Evolutionary conservation across 1,140 invertebrate genomes (phyloP), one percentile per base, ranked within the genome.

Genomic region (Physella acuta): DNA sequence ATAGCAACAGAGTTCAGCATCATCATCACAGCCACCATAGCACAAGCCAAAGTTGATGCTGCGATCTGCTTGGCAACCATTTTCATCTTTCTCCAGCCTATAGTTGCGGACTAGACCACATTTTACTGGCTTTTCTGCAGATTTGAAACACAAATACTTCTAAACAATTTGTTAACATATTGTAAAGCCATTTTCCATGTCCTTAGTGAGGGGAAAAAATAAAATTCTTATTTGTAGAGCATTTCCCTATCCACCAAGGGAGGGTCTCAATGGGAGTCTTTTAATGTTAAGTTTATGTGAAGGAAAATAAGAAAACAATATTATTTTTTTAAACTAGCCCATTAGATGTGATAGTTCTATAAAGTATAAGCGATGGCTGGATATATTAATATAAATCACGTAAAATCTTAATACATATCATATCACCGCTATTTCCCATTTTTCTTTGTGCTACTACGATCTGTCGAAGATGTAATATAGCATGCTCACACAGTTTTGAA

Each of bases 1-100:
- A 16, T 31, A 30, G 28, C 62, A 64, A 49, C 62, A 64, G 28
- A 1, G 39, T 1, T 28, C 28, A 30, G 11, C 52, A 2, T 20
- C 24, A 26, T 56, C 39, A 20, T 66, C 64, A 39, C 64, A 66
- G 31, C 31, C 52, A 16, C 64, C 64, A 39, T 66, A 52, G 39
- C 64, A 66, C n/a, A 26, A n/a, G 0, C 64, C 64, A 37, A 66
- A 37, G 51, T 55, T 39, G 24, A 56, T 52, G 52, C 26, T 55
- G 11, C n/a, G 2, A 33, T 66, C 64, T n/a, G 64, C 51, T 16
- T 16, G 1, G 20, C 64, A 66, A 3, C 52, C 64, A 28, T 66
- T 55, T 1, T 56, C n/a, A 24, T 55, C 52, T 2, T 24, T 53
- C n/a, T 56, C 24, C 31, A 56, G 20, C 26, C 37, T 24, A 39